Conservation (phyloP, 2,888 invertebrate species). For the Phrixothrix hirtus region DNA sequence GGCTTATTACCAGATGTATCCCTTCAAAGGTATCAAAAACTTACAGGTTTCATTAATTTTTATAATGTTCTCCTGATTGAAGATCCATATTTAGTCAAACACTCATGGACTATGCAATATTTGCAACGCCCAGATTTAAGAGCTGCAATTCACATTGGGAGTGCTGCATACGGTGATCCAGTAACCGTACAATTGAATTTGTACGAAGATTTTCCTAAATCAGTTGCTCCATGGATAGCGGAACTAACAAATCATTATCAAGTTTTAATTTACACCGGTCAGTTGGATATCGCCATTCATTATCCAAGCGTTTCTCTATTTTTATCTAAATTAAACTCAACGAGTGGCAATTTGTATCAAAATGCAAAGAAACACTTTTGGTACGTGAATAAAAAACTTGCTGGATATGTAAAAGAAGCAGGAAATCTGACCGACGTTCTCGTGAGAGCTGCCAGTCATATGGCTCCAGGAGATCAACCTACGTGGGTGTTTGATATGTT, state of each 20-base stretch:
- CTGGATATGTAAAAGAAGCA: conserved; percentile 75
- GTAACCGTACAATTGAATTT: conserved; percentile 61
- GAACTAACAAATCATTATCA: conserved; percentile 68
- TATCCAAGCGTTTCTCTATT: conserved; percentile 71
- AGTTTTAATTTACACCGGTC: conserved; percentile 85
- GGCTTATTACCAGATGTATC: conserved; percentile 62
- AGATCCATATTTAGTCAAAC: conserved; percentile 53
- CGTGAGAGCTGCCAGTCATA: conserved; percentile 79
- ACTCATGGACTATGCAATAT: conserved; percentile 1
- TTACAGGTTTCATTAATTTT: conserved; percentile 71
- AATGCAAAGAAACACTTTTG: conserved; percentile 69
- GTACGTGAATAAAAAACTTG: conserved; percentile 69
- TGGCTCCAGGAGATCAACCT: conserved; percentile 80
- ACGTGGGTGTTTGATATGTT: conserved; percentile 76
- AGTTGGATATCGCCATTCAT: conserved; percentile 87
- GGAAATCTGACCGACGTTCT: conserved; percentile 73
- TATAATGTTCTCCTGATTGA: conserved; percentile 69
- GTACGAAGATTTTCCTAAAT: conserved; percentile 62
- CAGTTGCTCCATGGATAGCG: conserved; percentile 59
- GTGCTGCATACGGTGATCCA: conserved; percentile 57
- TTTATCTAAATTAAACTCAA: conserved; percentile 71
- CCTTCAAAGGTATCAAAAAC: conserved; percentile 66
- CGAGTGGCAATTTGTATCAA: conserved; percentile 66
- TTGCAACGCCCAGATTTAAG: conserved; percentile 56
- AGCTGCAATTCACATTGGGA: conserved; percentile 66